Percentiles rank a stretch among this genome's conserved stretches.
These are phyloP conservation scores for Paracanthobrama guichenoti DNA, from an alignment of 2,113 vertebrate genomes.

Conservation along the genomic window DNA sequence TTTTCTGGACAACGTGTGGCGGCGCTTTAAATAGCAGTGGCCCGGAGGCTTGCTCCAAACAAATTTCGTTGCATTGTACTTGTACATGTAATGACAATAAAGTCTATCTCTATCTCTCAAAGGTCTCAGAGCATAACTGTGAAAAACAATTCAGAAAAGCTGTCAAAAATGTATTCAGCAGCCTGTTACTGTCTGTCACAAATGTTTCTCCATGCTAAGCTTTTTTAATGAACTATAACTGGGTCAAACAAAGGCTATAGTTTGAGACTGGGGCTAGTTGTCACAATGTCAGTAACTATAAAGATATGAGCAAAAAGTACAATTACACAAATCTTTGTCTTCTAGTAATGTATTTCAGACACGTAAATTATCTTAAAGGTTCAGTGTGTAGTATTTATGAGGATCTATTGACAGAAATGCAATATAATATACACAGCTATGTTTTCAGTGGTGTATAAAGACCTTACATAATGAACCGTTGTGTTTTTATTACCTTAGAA, in stretches of 20 bases:
- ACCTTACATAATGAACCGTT: no score
- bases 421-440: no score
- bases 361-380: neutral
- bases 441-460: no score
- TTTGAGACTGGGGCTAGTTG: neutral
- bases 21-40: no score
- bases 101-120: no score
- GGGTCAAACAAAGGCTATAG: neutral
- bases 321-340: neutral
- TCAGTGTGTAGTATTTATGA: no score
- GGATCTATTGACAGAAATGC: no score
- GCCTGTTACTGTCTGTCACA: neutral
- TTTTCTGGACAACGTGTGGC: no score
- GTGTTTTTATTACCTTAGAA: no score
- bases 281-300: neutral
- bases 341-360: neutral
- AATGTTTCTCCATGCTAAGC: neutral
- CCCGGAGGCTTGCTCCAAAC: no score
- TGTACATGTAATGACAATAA: no score
- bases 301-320: neutral
- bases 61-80: no score
- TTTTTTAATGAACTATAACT: conserved; percentile 5
- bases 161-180: conserved; percentile 19
- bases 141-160: conserved; percentile 8
- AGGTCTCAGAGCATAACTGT: conserved; percentile 8